Conservation (phyloP, 2,888 invertebrate species). For the Caenorhabditis zanzibari region DNA sequence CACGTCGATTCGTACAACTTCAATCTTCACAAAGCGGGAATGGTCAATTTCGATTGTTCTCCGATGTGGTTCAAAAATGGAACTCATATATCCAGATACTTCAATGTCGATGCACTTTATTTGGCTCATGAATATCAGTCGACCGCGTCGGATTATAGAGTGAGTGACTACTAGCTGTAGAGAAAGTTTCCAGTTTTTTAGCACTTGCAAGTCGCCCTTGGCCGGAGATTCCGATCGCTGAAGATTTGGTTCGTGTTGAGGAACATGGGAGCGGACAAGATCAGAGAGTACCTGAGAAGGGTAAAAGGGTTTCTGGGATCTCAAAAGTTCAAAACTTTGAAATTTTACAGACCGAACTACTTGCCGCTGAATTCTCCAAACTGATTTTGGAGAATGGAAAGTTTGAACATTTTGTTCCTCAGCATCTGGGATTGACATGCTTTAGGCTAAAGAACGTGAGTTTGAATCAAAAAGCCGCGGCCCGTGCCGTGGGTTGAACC, state of each 20-base stretch:
- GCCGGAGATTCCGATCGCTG: conserved; percentile 94
- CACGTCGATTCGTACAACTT: conserved; percentile 96
- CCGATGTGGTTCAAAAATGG: conserved; percentile 96
- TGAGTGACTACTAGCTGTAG: conserved; percentile 27
- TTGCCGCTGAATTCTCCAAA: conserved; percentile 90
- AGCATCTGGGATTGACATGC: conserved; percentile 94
- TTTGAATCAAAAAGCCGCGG: too few species aligned
- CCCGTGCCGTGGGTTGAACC: too few species aligned
- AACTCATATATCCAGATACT: conserved; percentile 94
- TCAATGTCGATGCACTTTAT: conserved; percentile 98
- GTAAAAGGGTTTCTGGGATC: conserved; percentile 67
- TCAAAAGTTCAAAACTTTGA: not conserved
- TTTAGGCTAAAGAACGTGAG: conserved; percentile 89
- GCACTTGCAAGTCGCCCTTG: conserved; percentile 87
- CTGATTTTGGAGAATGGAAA: conserved; percentile 88
- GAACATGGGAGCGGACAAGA: conserved; percentile 93
- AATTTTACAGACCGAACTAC: conserved; percentile 84
- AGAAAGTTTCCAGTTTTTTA: conserved; percentile 59
- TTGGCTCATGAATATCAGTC: conserved; percentile 98
- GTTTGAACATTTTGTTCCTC: conserved; percentile 91
- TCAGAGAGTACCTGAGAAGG: conserved; percentile 93
- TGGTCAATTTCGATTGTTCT: conserved; percentile 99
- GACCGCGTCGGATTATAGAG: conserved; percentile 84
- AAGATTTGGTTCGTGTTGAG: conserved; percentile 98
- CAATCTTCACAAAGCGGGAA: conserved; percentile 98